Percentiles rank a stretch among this genome's conserved stretches.
phyloP scores from a whole-genome alignment of 2,888 invertebrate species.

The Cantharis rufa region DNA sequence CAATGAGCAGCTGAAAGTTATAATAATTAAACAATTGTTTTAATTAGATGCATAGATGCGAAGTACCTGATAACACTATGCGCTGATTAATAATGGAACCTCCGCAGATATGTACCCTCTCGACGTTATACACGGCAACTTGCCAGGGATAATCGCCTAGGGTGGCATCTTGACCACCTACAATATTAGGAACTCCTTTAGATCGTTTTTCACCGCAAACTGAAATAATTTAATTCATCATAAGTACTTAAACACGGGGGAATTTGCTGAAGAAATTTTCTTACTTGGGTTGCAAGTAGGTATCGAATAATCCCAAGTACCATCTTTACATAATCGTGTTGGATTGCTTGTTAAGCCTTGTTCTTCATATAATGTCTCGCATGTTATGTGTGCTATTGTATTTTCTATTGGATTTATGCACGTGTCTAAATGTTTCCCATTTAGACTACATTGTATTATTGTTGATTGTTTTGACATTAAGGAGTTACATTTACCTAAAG shows the following conservation, averaged over 20 bases:
- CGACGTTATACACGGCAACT: slow-evolving; percentile 40
- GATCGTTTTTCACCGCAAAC: slow-evolving; percentile 49
- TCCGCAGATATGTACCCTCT: slow-evolving; percentile 40
- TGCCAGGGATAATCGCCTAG: slow-evolving; percentile 43
- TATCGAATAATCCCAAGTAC: slow-evolving; percentile 17
- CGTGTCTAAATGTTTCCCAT: neutral
- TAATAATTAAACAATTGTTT: neutral
- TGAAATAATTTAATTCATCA: slow-evolving; percentile 19
- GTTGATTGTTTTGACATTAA: neutral
- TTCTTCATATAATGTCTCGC: slow-evolving; percentile 42
- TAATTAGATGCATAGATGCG: neutral
- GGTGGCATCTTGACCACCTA: neutral
- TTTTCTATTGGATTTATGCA: slow-evolving; percentile 34
- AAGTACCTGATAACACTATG: slow-evolving; percentile 45
- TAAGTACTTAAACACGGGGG: too few relatives aligned
- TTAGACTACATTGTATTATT: slow-evolving; percentile 6
- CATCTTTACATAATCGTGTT: slow-evolving; percentile 11
- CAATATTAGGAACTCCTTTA: slow-evolving; percentile 21
- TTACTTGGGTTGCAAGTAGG: slow-evolving; percentile 16
- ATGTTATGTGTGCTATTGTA: slow-evolving; percentile 37
- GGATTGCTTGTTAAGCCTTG: neutral
- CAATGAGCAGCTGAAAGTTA: slow-evolving; percentile 47
- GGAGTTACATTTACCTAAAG: neutral
- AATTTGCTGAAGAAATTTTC: neutral
- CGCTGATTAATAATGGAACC: slow-evolving; percentile 43